Percentiles rank a stretch among this genome's conserved stretches.
Evolutionary conservation across 2,113 vertebrate genomes (phyloP).

Genomic region (Toxotes jaculatrix): DNA sequence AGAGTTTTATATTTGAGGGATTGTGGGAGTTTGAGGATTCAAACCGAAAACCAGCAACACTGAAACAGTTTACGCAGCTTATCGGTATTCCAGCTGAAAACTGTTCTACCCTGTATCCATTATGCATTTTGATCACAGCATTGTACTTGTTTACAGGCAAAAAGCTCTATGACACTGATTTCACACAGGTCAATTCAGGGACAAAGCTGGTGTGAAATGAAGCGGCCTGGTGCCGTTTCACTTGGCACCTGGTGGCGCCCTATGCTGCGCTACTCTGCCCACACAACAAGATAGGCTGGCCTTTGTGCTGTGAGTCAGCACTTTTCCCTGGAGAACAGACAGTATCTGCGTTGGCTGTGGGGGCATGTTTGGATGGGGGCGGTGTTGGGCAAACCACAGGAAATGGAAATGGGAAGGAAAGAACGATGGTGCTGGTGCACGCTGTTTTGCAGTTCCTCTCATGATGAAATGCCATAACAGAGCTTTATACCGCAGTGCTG

Average conservation of each 20-base stretch:
- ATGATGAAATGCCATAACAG: constrained; percentile 64
- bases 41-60: not conserved
- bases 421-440: constrained; percentile 54
- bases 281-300: constrained; percentile 60
- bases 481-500: constrained; percentile 48
- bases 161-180: not conserved
- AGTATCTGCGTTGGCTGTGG: constrained; percentile 61
- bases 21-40: not conserved
- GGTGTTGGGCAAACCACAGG: constrained; percentile 54
- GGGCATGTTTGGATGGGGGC: constrained; percentile 47
- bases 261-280: constrained; percentile 42
- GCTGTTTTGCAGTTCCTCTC: constrained; percentile 53
- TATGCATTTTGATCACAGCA: not conserved
- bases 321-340: constrained; percentile 61
- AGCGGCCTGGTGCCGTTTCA: constrained; percentile 37
- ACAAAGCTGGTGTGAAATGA: constrained; percentile 12
- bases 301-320: constrained; percentile 79
- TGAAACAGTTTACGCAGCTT: not conserved
- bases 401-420: constrained; percentile 71
- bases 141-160: not conserved
- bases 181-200: constrained; percentile 4
- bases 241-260: constrained; percentile 55
- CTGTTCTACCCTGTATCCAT: not conserved
- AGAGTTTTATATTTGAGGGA: not conserved
- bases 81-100: not conserved